Evolutionary conservation across 2,113 vertebrate species (phyloP), one percentile per base, ranked within the genome.

Genomic region (Hymenochirus boettgeri): DNA sequence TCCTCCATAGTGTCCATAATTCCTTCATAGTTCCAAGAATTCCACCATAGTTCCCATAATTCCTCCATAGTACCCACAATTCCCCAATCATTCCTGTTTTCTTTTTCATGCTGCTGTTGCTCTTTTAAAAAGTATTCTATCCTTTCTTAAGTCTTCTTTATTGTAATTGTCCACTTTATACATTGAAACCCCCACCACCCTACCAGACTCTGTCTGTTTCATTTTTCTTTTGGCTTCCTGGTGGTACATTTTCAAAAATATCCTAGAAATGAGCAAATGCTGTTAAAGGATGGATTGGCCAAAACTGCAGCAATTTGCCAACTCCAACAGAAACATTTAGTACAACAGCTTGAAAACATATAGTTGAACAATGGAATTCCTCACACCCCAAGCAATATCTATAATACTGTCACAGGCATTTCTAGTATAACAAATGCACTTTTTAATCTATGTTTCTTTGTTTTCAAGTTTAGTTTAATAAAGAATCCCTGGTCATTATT

Each of bases 231-330:
- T 53, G 39, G 39, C 13, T 42, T 27, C 17, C 46, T 52, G 2
- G 53, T 53, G 31, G 46, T 62, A 19, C 31, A 62, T 62, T 62
- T 62, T 27, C 33, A 27, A 11, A 62, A 62, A 23, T 24, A 62
- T 62, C 23, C 53, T 26, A 33, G 17, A 62, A 27, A 21, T 29
- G 11, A 12, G 9, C 45, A 61, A 53, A 62, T 35, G 7, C 39
- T 39, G 27, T 26, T 15, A 26, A 27, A 62, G 42, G 50, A 62
- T 53, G 48, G 39, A 17, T 39, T 62, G 39, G 31, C 33, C n/a
- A 23, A 62, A 62, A 62, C 29, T 37, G 47, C 33, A 53, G 31
- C 35, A 53, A 25, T 53, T 53, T 52, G 29, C 31, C 19, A 48
- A 31, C 60, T 62, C 13, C 60, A 5, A 15, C 27, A 33, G 45